Conservation (phyloP, 1,140 invertebrate species). For the Sminthurides bifidus region DNA sequence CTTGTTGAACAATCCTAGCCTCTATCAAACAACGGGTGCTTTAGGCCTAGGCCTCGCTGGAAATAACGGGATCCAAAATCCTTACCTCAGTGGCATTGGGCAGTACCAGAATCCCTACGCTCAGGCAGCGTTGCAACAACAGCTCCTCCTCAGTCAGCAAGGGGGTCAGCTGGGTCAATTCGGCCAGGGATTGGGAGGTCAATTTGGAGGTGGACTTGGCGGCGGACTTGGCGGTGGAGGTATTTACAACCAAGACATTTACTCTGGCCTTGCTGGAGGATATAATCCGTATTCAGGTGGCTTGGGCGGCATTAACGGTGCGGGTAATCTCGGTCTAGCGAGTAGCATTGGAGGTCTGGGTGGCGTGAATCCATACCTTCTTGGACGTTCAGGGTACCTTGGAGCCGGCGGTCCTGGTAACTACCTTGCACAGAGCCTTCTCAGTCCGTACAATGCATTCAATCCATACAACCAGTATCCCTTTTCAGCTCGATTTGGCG, state of each 20-base stretch:
- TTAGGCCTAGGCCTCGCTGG: not conserved
- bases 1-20: not conserved
- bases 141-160: slow-evolving; percentile 10
- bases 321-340: not conserved
- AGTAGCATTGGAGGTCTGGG: slow-evolving; percentile 4
- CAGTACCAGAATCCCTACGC: slow-evolving; percentile 4
- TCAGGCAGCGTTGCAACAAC: not conserved
- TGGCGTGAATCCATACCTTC: slow-evolving; percentile 18
- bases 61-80: slow-evolving; percentile 5
- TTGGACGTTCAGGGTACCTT: slow-evolving; percentile 14
- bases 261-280: not conserved
- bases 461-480: slow-evolving; percentile 21
- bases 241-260: not conserved
- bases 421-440: slow-evolving; percentile 11
- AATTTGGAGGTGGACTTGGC: not conserved
- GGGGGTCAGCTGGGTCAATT: not conserved
- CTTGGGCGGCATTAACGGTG: not conserved
- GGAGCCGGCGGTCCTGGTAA: slow-evolving; percentile 10
- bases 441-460: slow-evolving; percentile 16
- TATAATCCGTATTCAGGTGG: slow-evolving; percentile 18
- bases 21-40: not conserved
- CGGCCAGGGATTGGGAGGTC: slow-evolving; percentile 5
- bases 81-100: slow-evolving; percentile 4
- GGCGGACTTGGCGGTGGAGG: not conserved
- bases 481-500: slow-evolving; percentile 23